Base-by-base conservation (phyloP, 92 coral and sea anemone species). In the Porites rus region DNA sequence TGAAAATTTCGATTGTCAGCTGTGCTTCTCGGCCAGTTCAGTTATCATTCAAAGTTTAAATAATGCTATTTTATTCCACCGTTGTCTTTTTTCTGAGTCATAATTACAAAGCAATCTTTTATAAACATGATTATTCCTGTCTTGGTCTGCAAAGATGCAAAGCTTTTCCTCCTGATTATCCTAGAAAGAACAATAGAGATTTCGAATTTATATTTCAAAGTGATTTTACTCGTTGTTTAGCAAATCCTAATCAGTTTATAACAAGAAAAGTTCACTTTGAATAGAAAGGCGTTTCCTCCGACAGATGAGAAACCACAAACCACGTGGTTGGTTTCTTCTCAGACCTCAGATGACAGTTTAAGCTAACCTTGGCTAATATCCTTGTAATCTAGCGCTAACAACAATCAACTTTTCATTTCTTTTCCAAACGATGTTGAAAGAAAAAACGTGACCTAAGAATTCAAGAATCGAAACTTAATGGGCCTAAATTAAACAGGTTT, bases 241-340 rank as follows among this genome's bases (percentile, higher is more conserved):
- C 77, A n/a, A 14, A 6, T 46, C 10, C 50, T 25, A 16, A 77
- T 77, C 81, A 28, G 74, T 46, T 51, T 7, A 38, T 38, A 38
- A 10, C 38, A 18, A n/a, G 11, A 58, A 24, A 54, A 11, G 69
- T 81, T 81, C 46, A 18, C 28, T 12, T 69, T 68, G 62, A 65
- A 65, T 20, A 53, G 69, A 69, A 70, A 69, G 69, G 76, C 76
- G 76, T 71, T 67, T 71, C 52, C 71, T 11, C 13, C 4, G 76
- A 51, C 77, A 81, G 86, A 81, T 81, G 86, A 76, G 58, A 54
- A 71, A 70, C 86, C 86, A 69, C 74, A 81, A 52, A 81, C 86
- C 86, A 81, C 86, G 58, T n/a, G 69, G 84, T 28, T 51, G 31
- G 22, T 18, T 31, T 11, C 74, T 70, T 1, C 7, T 20, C 43